Percentiles rank a stretch among this genome's conserved stretches.
phyloP scores from a whole-genome alignment of 2,113 vertebrate genomes.

The Ammodramus savannarum region DNA sequence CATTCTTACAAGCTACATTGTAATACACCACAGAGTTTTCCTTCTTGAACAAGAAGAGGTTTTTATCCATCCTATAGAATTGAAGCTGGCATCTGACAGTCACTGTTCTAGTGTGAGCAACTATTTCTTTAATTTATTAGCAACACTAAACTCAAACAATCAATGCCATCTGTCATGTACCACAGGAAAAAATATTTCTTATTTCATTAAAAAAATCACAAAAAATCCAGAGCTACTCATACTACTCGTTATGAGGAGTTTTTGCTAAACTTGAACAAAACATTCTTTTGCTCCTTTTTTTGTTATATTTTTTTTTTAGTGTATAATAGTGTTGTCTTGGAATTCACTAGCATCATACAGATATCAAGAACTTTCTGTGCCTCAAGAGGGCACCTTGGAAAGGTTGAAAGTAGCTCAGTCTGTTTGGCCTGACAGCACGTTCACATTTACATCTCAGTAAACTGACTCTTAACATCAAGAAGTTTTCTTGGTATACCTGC shows the following conservation, averaged over 20 bases:
- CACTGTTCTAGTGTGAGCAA: not conserved
- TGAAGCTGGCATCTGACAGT: not conserved
- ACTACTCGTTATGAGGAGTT: not conserved
- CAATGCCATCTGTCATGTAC: not conserved
- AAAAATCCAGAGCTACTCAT: not conserved
- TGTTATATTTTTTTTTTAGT: not conserved
- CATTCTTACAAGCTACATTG: not conserved
- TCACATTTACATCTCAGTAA: not conserved
- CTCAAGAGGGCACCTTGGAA: not conserved
- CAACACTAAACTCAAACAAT: not conserved
- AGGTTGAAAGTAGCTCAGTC: not conserved
- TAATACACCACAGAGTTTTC: not conserved
- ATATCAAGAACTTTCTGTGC: not conserved
- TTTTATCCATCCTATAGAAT: not conserved
- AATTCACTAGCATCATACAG: not conserved
- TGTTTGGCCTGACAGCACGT: not conserved
- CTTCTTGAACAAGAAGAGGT: not conserved
- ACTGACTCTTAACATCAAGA: not conserved
- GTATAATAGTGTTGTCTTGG: not conserved
- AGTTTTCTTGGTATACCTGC: not conserved
- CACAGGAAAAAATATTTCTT: not conserved
- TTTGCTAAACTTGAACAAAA: not conserved
- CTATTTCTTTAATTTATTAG: not conserved
- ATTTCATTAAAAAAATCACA: not conserved
- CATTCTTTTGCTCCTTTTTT: not conserved